Evolutionary conservation across 1,140 invertebrate genomes (phyloP).

Genomic region (Andricus grossulariae): DNA sequence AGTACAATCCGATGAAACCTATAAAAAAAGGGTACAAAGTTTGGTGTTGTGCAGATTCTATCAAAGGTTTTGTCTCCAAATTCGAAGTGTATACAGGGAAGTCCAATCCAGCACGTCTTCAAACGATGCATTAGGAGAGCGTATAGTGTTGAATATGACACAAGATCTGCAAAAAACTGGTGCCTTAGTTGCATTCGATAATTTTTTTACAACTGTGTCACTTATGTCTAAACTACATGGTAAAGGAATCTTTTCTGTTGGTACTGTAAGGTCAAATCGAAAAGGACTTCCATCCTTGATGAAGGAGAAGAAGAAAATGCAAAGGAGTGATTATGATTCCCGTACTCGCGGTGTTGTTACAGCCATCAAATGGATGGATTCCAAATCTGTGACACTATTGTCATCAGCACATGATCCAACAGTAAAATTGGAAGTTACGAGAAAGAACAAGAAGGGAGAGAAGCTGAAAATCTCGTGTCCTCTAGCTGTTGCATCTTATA

Average conservation of each 20-base stretch:
- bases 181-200: conserved; percentile 22
- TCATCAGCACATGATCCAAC: conserved; percentile 55
- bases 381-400: conserved; percentile 64
- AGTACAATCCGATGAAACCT: no score
- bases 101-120: no score
- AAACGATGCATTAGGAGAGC: no score
- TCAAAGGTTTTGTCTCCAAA: no score
- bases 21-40: no score
- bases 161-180: not conserved
- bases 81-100: no score
- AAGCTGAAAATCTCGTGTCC: conserved; percentile 57
- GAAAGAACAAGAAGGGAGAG: conserved; percentile 57
- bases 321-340: conserved; percentile 61
- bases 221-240: conserved; percentile 56
- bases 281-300: conserved; percentile 49
- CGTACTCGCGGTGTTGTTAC: conserved; percentile 57
- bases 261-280: conserved; percentile 63
- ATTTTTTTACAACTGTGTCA: conserved; percentile 30
- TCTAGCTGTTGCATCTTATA: conserved; percentile 61
- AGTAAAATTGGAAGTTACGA: not conserved
- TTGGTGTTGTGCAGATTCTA: no score
- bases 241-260: conserved; percentile 61
- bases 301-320: conserved; percentile 57
- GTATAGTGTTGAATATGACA: not conserved
- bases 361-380: conserved; percentile 69